phyloP scores from a whole-genome alignment of 2,888 invertebrate genomes.

The Parasteatoda lunata region DNA sequence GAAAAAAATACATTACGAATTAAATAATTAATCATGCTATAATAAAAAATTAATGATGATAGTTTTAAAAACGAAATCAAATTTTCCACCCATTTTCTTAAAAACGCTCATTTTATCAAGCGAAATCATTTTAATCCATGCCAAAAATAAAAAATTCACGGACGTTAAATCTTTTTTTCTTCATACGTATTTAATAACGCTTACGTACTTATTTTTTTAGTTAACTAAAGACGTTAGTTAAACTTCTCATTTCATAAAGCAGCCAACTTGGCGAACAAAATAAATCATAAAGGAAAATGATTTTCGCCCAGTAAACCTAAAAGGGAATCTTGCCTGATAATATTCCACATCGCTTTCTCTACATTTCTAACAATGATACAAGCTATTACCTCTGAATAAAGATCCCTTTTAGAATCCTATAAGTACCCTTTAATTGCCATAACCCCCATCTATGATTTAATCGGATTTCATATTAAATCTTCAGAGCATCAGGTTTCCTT shows the following conservation, averaged over 20 bases:
- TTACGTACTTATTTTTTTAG: not conserved
- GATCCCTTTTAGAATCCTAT: slow-evolving; percentile 19
- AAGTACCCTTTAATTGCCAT: slow-evolving; percentile 42
- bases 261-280: slow-evolving; percentile 14
- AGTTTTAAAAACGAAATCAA: too few relatives aligned
- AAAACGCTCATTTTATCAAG: too few relatives aligned
- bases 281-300: not conserved
- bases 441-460: slow-evolving; percentile 41
- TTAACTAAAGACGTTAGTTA: not conserved
- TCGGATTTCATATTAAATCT: slow-evolving; percentile 42
- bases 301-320: slow-evolving; percentile 18
- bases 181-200: too few relatives aligned
- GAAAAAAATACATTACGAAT: too few relatives aligned
- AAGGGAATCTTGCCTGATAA: slow-evolving; percentile 17
- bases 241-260: not conserved
- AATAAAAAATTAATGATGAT: too few relatives aligned
- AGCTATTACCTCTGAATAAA: slow-evolving; percentile 44
- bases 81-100: too few relatives aligned
- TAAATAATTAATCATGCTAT: too few relatives aligned
- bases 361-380: slow-evolving; percentile 14
- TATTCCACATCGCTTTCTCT: slow-evolving; percentile 12
- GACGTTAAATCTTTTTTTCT: too few relatives aligned
- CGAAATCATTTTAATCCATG: too few relatives aligned
- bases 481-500: not conserved
- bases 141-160: too few relatives aligned